Conservation (phyloP, 2,797 vertebrate species). For the Rhabdomys pumilio region DNA sequence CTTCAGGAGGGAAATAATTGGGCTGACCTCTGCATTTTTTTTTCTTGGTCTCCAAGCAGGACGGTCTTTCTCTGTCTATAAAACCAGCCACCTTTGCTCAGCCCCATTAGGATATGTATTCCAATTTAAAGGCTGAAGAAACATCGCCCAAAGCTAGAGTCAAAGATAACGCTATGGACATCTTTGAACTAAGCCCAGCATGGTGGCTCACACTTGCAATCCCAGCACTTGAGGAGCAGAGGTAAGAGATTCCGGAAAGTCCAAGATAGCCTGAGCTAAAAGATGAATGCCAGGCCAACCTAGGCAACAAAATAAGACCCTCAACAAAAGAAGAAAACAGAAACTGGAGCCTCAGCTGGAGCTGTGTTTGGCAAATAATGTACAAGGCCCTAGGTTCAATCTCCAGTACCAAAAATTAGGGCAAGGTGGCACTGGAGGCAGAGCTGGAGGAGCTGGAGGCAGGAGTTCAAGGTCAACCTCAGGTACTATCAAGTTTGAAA, state of each 20-base stretch:
- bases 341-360: too few relatives aligned
- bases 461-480: background rate
- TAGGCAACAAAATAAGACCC: background rate
- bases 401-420: background rate
- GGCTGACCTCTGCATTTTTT: background rate
- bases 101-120: background rate
- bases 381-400: background rate
- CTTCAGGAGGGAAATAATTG: background rate
- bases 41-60: background rate
- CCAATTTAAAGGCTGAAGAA: background rate
- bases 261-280: too few relatives aligned
- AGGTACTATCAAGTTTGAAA: background rate
- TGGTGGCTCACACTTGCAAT: background rate
- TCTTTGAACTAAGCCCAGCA: background rate
- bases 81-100: background rate
- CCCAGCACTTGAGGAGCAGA: background rate
- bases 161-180: background rate
- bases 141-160: background rate
- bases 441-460: too few relatives aligned
- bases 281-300: too few relatives aligned
- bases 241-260: background rate
- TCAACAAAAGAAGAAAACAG: background rate
- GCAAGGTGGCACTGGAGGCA: background rate
- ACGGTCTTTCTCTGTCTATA: background rate
- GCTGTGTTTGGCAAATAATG: too few relatives aligned